Base-by-base conservation (phyloP, 2,888 invertebrate genomes). In the Nomada flava region DNA sequence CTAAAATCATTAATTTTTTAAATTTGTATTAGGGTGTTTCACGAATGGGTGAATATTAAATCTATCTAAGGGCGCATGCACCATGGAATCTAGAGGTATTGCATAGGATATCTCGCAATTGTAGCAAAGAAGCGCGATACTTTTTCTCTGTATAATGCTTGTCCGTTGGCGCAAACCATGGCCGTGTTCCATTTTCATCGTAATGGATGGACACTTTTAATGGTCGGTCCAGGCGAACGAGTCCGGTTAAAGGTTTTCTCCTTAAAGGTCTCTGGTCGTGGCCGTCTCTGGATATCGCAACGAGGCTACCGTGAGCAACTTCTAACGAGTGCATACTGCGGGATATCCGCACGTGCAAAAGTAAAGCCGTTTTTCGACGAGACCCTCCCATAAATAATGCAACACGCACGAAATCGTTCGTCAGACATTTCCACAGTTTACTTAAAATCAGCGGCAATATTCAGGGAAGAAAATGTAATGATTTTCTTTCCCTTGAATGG, bases 131-230 rank as follows among this genome's bases (percentile, higher is more conserved):
- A n/a, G 36, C 36, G 72, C 60, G 73, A 80, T 69, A 82, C 79
- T 82, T 86, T 78, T 88, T 87, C 72, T 53, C 23, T 15, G 2
- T 62, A 76, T 70, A 68, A 82, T 64, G 70, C 55, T 71, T 76
- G 77, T 57, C 53, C 26, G 82, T 52, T n/a, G 71, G 64, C 71
- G 59, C 75, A 63, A 72, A 70, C 69, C 68, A 82, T 82, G 87
- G 82, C 81, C 79, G 65, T 79, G 89, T 88, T 88, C 87, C 89
- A 86, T 85, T 88, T 88, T 86, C 87, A 85, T 88, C 87, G 85
- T 88, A 85, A 88, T 86, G 87, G 82, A 85, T 85, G 88, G 85
- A 88, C 85, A 79, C 83, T 88, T 85, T 83, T 88, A 86, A 88
- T 82, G 83, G 79, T 69, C 86, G 82, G 74, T 64, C 79, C 84